Percentiles rank a stretch among this genome's conserved stretches.
Conservation (phyloP, 2,113 vertebrate species). For the Heterochromis multidens region DNA sequence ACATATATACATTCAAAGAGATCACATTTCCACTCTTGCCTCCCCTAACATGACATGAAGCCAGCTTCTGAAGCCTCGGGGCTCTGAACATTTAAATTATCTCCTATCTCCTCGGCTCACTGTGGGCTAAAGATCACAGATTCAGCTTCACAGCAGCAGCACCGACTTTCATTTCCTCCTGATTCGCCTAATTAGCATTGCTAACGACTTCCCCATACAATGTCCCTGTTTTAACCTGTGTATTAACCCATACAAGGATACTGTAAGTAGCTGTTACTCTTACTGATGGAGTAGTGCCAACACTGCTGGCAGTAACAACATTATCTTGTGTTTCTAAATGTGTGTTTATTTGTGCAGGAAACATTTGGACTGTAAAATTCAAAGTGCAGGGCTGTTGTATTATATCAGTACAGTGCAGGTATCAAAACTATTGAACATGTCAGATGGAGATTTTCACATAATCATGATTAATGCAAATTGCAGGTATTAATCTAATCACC, state of each 20-base stretch:
- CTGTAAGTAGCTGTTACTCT: background rate
- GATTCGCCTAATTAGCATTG: conserved; percentile 52
- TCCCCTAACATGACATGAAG: conserved; percentile 55
- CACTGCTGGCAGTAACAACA: background rate
- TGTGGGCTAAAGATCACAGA: conserved; percentile 62
- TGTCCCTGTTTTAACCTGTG: conserved; percentile 23
- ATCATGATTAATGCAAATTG: background rate
- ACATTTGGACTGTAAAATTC: background rate
- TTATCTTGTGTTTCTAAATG: background rate
- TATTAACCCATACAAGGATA: background rate
- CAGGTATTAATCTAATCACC: background rate
- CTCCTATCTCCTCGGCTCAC: conserved; percentile 44
- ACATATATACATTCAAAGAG: conserved; percentile 9
- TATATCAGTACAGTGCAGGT: background rate
- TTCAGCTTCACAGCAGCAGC: conserved; percentile 33
- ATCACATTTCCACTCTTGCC: conserved; percentile 51
- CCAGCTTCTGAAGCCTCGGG: conserved; percentile 44
- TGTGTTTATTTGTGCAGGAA: background rate
- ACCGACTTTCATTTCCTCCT: conserved; percentile 34
- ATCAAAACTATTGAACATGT: background rate
- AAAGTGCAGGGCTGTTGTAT: background rate
- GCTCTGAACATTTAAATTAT: conserved; percentile 57
- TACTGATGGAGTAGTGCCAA: background rate
- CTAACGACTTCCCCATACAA: conserved; percentile 46
- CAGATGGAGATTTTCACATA: background rate